Evolutionary conservation across 1,140 invertebrate genomes (phyloP), one percentile per base, ranked within the genome.

Genomic region (Condylostylus longicornis): DNA sequence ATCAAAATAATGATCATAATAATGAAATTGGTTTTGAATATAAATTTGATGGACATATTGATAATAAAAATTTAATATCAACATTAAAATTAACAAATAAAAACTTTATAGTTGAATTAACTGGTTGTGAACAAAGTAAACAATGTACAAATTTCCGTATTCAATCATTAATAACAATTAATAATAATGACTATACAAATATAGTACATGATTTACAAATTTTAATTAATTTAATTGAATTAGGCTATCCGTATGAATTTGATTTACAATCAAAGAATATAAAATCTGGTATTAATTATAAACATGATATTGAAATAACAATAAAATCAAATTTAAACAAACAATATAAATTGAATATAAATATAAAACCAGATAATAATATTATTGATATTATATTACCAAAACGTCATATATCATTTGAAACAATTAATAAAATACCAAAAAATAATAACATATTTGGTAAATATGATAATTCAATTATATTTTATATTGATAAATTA

Each of bases 71-170:
- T 12, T 53, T 66, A 7, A 55, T 79, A 14, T 69, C 70, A 1
- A 79, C 79, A 43, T 53, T 74, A 2, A 77, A 77, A 41, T 47
- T 77, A 6, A 76, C 77, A 18, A 75, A 79, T 50, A 67, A 77
- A 38, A 74, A 78, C 41, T 70, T 78, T 42, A 74, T 76, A 45
- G 63, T 71, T 5, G 72, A 75, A 20, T 69, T 74, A 29, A 75
- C 77, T 5, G 75, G 77, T 52, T 82, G 79, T 51, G 77, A 81
- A 39, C 74, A 80, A 50, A 79, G 74, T 53, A 79, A 80, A 41
- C 72, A 80, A 42, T 82, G 79, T 47, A 74, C 75, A 3, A 72
- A 79, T 43, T 66, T 77, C 23, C 76, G 81, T 49, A 40, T 81
- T 7, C 68, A 76, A 35, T 72, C 74, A 4, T 39, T 48, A 1